phyloP scores from a whole-genome alignment of 2,113 vertebrate genomes.

The Seriola aureovittata region DNA sequence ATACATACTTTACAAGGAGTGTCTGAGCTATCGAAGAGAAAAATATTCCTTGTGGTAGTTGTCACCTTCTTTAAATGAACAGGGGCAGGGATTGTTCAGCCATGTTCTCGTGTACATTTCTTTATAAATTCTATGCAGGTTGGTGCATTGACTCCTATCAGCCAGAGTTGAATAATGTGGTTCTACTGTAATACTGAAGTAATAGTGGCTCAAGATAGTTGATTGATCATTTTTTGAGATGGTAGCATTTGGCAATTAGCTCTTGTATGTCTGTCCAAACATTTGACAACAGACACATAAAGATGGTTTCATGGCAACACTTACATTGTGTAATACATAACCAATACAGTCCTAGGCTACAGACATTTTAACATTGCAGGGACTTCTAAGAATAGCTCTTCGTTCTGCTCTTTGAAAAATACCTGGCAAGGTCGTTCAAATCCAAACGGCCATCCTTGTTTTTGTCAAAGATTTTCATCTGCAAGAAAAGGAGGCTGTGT shows the following conservation, averaged over 20 bases:
- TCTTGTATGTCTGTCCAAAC: background rate
- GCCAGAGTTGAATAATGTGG: background rate
- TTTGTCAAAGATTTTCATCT: constrained; percentile 99
- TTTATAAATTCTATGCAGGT: background rate
- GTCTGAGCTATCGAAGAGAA: background rate
- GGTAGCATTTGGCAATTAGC: background rate
- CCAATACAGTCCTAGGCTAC: background rate
- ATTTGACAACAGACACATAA: too few relatives aligned
- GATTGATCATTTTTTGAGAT: background rate
- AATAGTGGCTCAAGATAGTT: too few relatives aligned
- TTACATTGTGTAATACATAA: background rate
- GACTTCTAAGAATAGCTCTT: background rate
- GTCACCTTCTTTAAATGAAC: background rate
- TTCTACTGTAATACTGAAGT: too few relatives aligned
- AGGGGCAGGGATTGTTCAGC: too few relatives aligned
- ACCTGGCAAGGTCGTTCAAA: constrained; percentile 96
- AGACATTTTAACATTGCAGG: background rate
- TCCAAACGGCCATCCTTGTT: constrained; percentile 96
- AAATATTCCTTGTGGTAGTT: background rate
- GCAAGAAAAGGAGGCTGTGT: constrained; percentile 55
- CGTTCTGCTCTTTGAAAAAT: background rate
- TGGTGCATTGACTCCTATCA: background rate
- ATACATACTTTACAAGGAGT: background rate
- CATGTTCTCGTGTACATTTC: background rate
- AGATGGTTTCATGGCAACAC: background rate